These are phyloP conservation scores for Channallabes apus DNA, from an alignment of 2,797 vertebrate genomes.

Conservation along the genomic window DNA sequence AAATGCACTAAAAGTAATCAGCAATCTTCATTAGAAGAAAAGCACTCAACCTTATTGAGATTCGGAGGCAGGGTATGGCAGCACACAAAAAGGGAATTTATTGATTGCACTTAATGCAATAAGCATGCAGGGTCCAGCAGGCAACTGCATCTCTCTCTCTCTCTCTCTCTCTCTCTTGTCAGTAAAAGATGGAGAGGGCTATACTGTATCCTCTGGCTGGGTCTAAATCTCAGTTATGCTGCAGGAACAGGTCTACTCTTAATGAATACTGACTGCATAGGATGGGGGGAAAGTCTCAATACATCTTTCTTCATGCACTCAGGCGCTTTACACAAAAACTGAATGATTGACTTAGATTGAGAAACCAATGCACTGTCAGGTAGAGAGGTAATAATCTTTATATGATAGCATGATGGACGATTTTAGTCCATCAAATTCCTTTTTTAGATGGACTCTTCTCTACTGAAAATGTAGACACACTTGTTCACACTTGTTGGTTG, in stretches of 20 bases:
- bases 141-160: conserved; percentile 69
- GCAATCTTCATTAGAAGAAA: conserved; percentile 78
- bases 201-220: background rate
- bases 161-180: conserved; percentile 38
- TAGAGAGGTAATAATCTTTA: background rate
- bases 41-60: conserved; percentile 81
- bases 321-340: background rate
- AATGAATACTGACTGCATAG: conserved; percentile 31
- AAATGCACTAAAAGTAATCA: conserved; percentile 69
- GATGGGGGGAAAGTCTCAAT: background rate
- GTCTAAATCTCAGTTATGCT: conserved; percentile 10
- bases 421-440: no score
- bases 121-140: conserved; percentile 71
- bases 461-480: background rate
- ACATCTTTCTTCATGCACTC: background rate
- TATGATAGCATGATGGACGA: background rate
- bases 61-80: conserved; percentile 64
- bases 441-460: background rate
- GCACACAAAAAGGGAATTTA: conserved; percentile 74
- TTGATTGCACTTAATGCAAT: conserved; percentile 83
- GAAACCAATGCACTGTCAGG: background rate
- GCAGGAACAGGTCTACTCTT: background rate
- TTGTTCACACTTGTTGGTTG: background rate
- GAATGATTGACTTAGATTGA: background rate
- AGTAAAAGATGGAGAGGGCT: conserved; percentile 34